Evolutionary conservation across 2,888 invertebrate genomes (phyloP).

Genomic region (Orgyia antiqua): DNA sequence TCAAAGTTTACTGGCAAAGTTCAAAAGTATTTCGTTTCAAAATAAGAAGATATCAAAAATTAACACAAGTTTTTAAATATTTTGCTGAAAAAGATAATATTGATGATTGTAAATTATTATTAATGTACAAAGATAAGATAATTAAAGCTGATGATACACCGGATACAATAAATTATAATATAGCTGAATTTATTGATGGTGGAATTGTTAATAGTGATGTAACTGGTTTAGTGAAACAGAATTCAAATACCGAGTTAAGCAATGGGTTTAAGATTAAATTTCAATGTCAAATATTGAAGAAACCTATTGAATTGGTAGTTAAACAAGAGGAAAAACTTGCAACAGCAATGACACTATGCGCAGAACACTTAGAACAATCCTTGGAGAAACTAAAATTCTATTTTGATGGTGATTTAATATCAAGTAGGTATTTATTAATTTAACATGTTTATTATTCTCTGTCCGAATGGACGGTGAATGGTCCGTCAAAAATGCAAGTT

Average conservation of each 20-base stretch:
- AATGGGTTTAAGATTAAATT: conserved; percentile 59
- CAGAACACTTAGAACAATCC: conserved; percentile 58
- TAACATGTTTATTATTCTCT: too few relatives aligned
- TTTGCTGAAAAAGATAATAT: conserved; percentile 52
- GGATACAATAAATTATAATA: conserved; percentile 53
- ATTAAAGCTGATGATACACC: conserved; percentile 60
- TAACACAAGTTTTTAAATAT: conserved; percentile 55
- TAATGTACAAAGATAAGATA: conserved; percentile 56
- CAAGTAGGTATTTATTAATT: conserved; percentile 38
- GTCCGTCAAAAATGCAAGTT: too few relatives aligned
- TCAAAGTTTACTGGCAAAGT: conserved; percentile 68
- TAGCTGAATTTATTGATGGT: conserved; percentile 67
- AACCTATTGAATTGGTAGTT: conserved; percentile 45
- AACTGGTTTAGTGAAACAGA: conserved; percentile 24
- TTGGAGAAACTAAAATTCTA: conserved; percentile 60
- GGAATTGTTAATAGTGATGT: conserved; percentile 52
- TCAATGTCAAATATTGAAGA: conserved; percentile 60
- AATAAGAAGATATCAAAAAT: conserved; percentile 56
- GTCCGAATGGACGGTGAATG: too few relatives aligned
- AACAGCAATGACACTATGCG: conserved; percentile 61
- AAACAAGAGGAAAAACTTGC: conserved; percentile 46
- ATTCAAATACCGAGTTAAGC: conserved; percentile 3
- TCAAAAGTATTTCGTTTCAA: conserved; percentile 54
- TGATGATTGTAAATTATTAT: conserved; percentile 44
- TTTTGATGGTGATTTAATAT: conserved; percentile 74